A percentile compares a stretch with the other conserved stretches of the same genome.
Conservation (phyloP, 2,797 vertebrate genomes). For the Sphenopsis melanotis region DNA sequence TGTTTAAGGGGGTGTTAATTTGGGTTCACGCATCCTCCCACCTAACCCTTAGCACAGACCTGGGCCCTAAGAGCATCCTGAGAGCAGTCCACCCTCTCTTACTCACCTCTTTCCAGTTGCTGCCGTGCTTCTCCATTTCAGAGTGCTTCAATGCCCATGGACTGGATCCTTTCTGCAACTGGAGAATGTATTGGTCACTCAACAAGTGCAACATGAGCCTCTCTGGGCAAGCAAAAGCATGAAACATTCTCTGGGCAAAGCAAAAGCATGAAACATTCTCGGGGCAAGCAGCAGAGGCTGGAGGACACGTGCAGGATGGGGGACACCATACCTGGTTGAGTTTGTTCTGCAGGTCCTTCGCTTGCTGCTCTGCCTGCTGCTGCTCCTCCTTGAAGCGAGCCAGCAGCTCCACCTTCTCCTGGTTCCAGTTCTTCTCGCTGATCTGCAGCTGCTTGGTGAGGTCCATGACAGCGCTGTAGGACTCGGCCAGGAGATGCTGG, state of each 20-base stretch:
- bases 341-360: constrained; percentile 85
- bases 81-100: background rate
- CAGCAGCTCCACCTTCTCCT: constrained; percentile 93
- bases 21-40: background rate
- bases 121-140: constrained; percentile 74
- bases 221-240: background rate
- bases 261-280: background rate
- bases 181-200: background rate
- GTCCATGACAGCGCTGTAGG: constrained; percentile 96
- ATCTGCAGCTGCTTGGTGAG: constrained; percentile 95
- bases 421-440: constrained; percentile 93
- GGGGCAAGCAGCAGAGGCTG: background rate
- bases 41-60: background rate
- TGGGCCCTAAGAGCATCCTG: rapidly evolving
- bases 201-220: rapidly evolving
- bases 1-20: background rate
- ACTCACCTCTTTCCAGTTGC: constrained; percentile 80
- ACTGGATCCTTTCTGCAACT: constrained; percentile 76
- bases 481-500: constrained; percentile 94
- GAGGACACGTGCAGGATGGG: rapidly evolving
- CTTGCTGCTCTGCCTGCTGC: constrained; percentile 88
- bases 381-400: constrained; percentile 90
- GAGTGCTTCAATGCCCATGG: constrained; percentile 75
- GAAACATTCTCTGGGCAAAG: background rate
- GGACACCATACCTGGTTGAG: constrained; percentile 75